Percentiles rank a stretch among this genome's conserved stretches.
phyloP scores from a whole-genome alignment of 2,113 vertebrate genomes.

The Sebastes fasciatus region DNA sequence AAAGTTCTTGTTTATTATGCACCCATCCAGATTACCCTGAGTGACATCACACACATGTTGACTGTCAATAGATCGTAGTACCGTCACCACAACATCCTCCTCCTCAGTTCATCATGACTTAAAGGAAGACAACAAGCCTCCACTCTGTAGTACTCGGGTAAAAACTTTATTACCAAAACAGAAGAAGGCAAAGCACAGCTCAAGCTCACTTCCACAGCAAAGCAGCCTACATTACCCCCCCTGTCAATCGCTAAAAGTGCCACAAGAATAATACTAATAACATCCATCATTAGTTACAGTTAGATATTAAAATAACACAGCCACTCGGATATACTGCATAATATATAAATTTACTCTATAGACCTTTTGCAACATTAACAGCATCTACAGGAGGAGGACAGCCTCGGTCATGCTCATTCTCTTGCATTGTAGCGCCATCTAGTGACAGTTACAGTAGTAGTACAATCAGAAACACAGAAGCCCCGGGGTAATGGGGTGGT shows the following conservation, averaged over 20 bases:
- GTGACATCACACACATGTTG: constrained; percentile 6
- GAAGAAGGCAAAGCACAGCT: constrained; percentile 80
- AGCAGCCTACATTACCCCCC: constrained; percentile 47
- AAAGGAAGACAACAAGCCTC: not conserved
- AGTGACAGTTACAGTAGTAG: constrained; percentile 72
- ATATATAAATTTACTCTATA: constrained; percentile 71
- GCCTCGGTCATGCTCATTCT: constrained; percentile 74
- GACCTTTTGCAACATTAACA: constrained; percentile 70
- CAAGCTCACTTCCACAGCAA: constrained; percentile 69
- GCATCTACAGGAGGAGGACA: constrained; percentile 59
- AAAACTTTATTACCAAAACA: constrained; percentile 86
- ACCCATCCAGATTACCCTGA: too few relatives aligned
- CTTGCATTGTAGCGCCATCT: constrained; percentile 69
- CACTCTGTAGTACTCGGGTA: constrained; percentile 44
- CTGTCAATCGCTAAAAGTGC: constrained; percentile 65
- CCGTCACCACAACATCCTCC: not conserved
- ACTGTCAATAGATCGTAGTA: constrained; percentile 14
- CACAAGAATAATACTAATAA: constrained; percentile 58
- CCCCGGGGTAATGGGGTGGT: not conserved
- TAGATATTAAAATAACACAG: constrained; percentile 82
- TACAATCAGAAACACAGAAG: constrained; percentile 57
- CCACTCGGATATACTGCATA: constrained; percentile 79
- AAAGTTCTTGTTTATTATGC: not conserved
- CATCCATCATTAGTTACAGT: constrained; percentile 61
- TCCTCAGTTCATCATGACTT: not conserved